Conservation (phyloP, 2,113 vertebrate species). For the Perca schrenkii region DNA sequence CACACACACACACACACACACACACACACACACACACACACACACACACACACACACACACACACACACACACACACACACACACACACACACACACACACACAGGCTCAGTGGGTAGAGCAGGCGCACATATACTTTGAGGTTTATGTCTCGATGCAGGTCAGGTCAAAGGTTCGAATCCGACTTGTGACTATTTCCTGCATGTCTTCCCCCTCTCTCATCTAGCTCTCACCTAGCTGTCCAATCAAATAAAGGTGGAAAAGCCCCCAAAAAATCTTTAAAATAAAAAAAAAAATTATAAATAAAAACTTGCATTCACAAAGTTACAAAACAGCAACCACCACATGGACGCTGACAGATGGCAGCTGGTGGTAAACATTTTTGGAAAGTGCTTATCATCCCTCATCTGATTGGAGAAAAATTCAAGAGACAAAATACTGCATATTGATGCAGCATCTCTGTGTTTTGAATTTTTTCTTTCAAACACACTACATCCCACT, state of each 20-base stretch:
- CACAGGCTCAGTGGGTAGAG: too few relatives aligned
- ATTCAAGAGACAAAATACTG: constrained; percentile 17
- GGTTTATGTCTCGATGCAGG: too few relatives aligned
- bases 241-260: too few relatives aligned
- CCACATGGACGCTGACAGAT: constrained; percentile 65
- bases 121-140: too few relatives aligned
- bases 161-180: too few relatives aligned
- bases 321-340: constrained; percentile 54
- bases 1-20: constrained; percentile 8
- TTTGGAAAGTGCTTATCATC: constrained; percentile 34
- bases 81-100: constrained; percentile 1
- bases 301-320: constrained; percentile 31
- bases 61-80: background rate
- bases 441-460: constrained; percentile 11
- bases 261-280: too few relatives aligned
- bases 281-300: too few relatives aligned
- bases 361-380: constrained; percentile 56
- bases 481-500: background rate
- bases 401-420: constrained; percentile 19
- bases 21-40: constrained; percentile 15
- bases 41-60: too few relatives aligned
- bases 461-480: constrained; percentile 4
- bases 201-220: too few relatives aligned
- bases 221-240: too few relatives aligned
- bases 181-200: too few relatives aligned